Evolutionary conservation across 1,140 invertebrate species (phyloP), one percentile per base, ranked within the genome.

Genomic region (Globodera rostochiensis): DNA sequence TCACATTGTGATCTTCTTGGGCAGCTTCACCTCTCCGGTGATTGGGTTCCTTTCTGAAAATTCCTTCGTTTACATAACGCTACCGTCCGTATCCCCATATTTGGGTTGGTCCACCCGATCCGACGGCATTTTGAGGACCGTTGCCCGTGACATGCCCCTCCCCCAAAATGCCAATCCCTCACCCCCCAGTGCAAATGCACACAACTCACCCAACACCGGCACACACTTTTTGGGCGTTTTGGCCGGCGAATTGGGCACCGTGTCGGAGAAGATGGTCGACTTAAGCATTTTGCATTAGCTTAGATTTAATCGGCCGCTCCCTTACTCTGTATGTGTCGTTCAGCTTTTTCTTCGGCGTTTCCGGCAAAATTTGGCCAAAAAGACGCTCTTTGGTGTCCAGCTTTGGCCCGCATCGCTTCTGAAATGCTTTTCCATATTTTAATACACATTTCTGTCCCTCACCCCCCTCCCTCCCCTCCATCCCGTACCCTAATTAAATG

Each of bases 11-110:
- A 82, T 82, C 15, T 82, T 80, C 47, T 80, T 71, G 21, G 85
- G 85, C 36, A 86, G 73, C 74, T 88, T 86, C n/a, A 88, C 81
- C 81, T 86, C 85, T 25, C 85, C 85, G n/a, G 85, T 86, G 64
- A 86, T 84, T 36, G 85, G 85, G 76, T 86, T 86, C 19, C 85
- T 85, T 57, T 86, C 85, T 86, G 67, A 79, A 86, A 78, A 50
- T 7, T 36, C 74, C 6, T 80, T 47, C 21, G n/a, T 11, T 79
- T 49, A 79, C 8, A 49, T 53, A 53, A 83, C 25, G 25, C 25
- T 36, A 36, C 25, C 25, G 25, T 36, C 25, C 25, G 25, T 36
- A 36, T 36, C 25, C 25, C 25, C 25, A 36, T 2, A 36, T 36
- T 36, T 36, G 25, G 25, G 25, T 36, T 36, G 25, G 0, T 2